Conservation (phyloP, 2,888 invertebrate species). For the Parnassius apollo region DNA sequence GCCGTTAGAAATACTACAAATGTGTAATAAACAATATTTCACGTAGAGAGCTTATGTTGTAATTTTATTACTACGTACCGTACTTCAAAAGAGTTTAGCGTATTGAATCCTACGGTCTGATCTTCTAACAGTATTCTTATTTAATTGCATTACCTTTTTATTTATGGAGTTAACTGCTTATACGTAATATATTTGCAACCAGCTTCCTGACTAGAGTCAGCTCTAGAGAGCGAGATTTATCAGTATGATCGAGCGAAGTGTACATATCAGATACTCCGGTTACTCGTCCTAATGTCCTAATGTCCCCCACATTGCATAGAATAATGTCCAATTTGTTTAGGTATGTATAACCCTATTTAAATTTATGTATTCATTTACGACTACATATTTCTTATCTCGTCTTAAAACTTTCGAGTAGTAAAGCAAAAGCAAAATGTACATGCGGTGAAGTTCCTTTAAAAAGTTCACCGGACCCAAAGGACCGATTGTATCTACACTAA, state of each 20-base stretch:
- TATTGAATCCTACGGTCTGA: constrained; percentile 14
- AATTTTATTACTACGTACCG: constrained; percentile 6
- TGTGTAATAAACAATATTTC: constrained; percentile 15
- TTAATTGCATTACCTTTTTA: constrained; percentile 28
- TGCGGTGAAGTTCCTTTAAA: no score
- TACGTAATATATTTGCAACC: constrained; percentile 33
- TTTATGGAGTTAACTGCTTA: constrained; percentile 30
- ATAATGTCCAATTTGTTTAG: no score
- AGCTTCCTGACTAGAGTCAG: constrained; percentile 31
- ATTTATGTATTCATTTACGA: no score
- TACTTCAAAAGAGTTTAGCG: constrained; percentile 24
- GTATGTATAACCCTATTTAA: no score
- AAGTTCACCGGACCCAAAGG: no score
- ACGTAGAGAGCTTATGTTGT: not conserved
- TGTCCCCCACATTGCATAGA: no score
- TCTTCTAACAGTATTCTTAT: constrained; percentile 14
- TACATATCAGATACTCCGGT: constrained; percentile 17
- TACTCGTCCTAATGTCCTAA: not conserved
- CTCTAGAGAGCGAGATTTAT: constrained; percentile 29
- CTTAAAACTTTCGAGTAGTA: not conserved
- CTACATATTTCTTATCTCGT: no score
- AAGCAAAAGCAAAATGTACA: not conserved
- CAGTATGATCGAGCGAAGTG: constrained; percentile 6
- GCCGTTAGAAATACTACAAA: constrained; percentile 7
- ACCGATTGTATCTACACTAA: no score